Evolutionary conservation across 92 coral and sea anemone genomes (phyloP).

Genomic region (Bergia sp.): DNA sequence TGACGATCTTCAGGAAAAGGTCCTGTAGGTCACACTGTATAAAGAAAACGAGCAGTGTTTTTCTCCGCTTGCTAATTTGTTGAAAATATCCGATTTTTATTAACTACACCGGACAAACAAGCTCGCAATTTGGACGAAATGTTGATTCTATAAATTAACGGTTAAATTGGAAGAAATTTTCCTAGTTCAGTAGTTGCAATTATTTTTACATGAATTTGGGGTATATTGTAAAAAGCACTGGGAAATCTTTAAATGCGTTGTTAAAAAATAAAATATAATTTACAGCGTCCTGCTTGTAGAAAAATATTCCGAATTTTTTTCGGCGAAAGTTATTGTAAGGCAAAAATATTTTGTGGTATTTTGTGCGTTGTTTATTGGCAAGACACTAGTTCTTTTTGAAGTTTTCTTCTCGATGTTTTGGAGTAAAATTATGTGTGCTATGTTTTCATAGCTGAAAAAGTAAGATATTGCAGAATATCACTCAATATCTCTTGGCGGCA

Average conservation of each 20-base stretch:
- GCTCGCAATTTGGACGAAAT: neutral
- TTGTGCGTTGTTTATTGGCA: neutral
- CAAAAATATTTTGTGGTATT: neutral
- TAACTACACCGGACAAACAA: slow-evolving; percentile 40
- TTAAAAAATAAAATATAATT: neutral
- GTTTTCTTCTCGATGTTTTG: neutral
- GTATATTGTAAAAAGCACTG: too few species aligned
- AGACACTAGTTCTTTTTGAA: neutral
- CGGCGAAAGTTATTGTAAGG: neutral
- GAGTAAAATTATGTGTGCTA: neutral
- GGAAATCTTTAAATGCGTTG: too few species aligned
- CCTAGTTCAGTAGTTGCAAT: too few species aligned
- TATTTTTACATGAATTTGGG: too few species aligned
- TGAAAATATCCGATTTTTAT: neutral
- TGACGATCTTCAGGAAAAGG: neutral
- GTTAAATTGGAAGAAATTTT: neutral
- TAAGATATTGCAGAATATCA: neutral
- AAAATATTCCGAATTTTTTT: neutral
- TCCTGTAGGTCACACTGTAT: slow-evolving; percentile 12
- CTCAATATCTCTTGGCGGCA: slow-evolving; percentile 29
- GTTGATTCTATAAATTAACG: neutral
- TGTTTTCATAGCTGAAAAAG: neutral
- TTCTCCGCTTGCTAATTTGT: slow-evolving; percentile 14
- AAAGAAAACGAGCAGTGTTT: neutral
- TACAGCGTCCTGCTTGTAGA: neutral